These are phyloP conservation scores for Standfussiana lucernea DNA, from an alignment of 2,888 invertebrate genomes.

Conservation along the genomic window DNA sequence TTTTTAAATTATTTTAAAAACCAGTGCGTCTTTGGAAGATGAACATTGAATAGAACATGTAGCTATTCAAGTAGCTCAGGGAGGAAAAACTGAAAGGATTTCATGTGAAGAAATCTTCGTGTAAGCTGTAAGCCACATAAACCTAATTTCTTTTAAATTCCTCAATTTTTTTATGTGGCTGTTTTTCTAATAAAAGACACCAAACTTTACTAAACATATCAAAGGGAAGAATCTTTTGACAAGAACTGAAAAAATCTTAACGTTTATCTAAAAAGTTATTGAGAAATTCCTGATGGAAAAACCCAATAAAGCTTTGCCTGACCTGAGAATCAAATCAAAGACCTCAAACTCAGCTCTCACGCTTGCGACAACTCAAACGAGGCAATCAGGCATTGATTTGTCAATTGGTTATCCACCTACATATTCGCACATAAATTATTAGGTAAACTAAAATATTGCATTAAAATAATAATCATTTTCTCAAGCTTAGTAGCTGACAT, in stretches of 20 bases:
- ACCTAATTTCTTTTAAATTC: too few species aligned
- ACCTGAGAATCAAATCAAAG: background rate
- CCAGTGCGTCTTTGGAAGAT: background rate
- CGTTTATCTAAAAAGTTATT: background rate
- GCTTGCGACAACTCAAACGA: background rate
- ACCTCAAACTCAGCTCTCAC: background rate
- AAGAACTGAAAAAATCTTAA: background rate
- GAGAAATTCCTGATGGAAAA: background rate
- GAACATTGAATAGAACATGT: conserved; percentile 21
- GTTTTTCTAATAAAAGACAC: background rate
- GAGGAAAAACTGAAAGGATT: background rate
- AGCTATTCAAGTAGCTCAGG: conserved; percentile 5
- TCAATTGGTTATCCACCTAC: background rate
- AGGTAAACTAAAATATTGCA: background rate
- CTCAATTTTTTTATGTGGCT: too few species aligned
- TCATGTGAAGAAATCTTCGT: conserved; percentile 18
- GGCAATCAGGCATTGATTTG: background rate
- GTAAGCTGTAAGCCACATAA: conserved; percentile 1
- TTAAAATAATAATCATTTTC: background rate
- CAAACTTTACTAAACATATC: background rate
- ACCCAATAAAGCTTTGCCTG: background rate
- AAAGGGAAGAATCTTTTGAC: background rate
- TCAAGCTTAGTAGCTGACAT: background rate
- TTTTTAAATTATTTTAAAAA: conserved; percentile 29
- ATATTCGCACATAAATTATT: background rate